Base-by-base conservation (phyloP, 1,140 invertebrate genomes). In the Wiebesia pumilae region DNA sequence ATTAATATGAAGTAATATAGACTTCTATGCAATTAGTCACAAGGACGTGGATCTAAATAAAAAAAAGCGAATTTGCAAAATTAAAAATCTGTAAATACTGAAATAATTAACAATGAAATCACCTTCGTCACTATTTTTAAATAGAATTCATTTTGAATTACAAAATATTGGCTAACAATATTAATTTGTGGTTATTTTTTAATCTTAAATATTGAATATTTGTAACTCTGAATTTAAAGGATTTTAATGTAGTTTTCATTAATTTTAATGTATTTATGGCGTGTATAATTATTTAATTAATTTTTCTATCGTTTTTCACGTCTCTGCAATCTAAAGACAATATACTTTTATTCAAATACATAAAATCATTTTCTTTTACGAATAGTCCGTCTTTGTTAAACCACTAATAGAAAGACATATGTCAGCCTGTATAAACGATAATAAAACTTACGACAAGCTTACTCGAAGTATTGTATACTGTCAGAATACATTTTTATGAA, bases 401-500 rank as follows among this genome's bases (percentile, higher is more conserved):
- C 35, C 27, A 69, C 62, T n/a, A 47, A 71, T 73, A 27, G 67
- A 69, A 65, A 73, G 16, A 43, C 24, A 47, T 33, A 58, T 58
- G 65, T 24, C 30, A 51, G 40, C 33, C n/a, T 54, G 16, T 47
- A n/a, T 54, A n/a, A 73, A 7, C 7, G 21, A 19, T 58, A 19
- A 21, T 69, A 73, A 73, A 83, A 54, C 0, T 73, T 73, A 73
- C 47, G n/a, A 71, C 27, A 80, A 38, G 2, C 33, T 69, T 14
- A 16, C 14, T 40, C 38, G 47, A 43, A 30, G 3, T 67, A 43
- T 81, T 81, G 35, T 81, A n/a, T 67, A 21, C 35, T 58, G 3
- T 54, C 2, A 14, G 33, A 43, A 81, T 81, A 33, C 38, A 58
- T 81, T 69, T 81, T 81, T 21, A 58, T 24, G 80, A 81, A 69